A percentile compares a stretch with the other conserved stretches of the same genome.
phyloP scores from a whole-genome alignment of 2,888 invertebrate species.

The Yponomeuta malinellus region DNA sequence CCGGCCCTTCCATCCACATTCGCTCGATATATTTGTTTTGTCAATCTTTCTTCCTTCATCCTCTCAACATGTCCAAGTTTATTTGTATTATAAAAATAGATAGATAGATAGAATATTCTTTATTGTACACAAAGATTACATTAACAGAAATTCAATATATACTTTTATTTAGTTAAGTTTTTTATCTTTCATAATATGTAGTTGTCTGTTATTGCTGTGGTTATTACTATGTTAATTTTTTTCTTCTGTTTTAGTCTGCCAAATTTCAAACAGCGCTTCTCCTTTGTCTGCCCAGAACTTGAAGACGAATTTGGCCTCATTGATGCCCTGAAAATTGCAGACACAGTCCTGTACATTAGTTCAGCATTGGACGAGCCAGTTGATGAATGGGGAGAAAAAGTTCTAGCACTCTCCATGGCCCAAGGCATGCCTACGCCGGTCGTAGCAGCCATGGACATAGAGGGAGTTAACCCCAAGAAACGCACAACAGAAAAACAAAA shows the following conservation, averaged over 20 bases:
- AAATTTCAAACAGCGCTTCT: conserved; percentile 91
- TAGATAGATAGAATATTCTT: too few relatives aligned
- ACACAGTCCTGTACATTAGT: conserved; percentile 87
- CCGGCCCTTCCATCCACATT: too few relatives aligned
- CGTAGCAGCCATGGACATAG: conserved; percentile 83
- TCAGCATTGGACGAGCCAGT: conserved; percentile 84
- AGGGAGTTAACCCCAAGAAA: conserved; percentile 83
- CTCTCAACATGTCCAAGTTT: too few relatives aligned
- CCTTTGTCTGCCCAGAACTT: conserved; percentile 83
- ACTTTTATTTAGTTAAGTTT: too few relatives aligned
- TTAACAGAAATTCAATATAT: too few relatives aligned
- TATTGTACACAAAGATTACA: too few relatives aligned
- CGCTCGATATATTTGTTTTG: too few relatives aligned
- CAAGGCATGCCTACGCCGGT: conserved; percentile 88
- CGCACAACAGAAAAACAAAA: conserved; percentile 80
- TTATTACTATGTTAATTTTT: not conserved
- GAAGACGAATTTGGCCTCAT: conserved; percentile 84
- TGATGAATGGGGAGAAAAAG: conserved; percentile 86
- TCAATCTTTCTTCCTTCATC: too few relatives aligned
- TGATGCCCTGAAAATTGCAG: conserved; percentile 91
- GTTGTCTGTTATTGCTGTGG: too few relatives aligned
- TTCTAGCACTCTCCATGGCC: conserved; percentile 85
- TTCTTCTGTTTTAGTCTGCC: conserved; percentile 77
- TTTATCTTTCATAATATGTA: too few relatives aligned
- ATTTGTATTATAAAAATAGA: too few relatives aligned